Conservation (phyloP, 2,888 invertebrate species). For the Chalcis sispes region DNA sequence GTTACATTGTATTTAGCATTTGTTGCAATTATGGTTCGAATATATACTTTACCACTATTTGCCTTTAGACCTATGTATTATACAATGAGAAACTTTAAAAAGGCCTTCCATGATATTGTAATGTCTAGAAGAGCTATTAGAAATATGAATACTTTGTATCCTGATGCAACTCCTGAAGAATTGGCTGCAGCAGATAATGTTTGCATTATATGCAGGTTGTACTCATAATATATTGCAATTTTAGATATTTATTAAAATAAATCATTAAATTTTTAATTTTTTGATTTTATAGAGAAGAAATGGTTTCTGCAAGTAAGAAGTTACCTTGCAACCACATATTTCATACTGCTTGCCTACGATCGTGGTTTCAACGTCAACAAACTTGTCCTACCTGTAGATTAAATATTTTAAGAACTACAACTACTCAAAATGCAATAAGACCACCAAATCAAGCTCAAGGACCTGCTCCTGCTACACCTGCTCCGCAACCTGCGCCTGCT, state of each 20-base stretch:
- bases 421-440: constrained; percentile 61
- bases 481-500: constrained; percentile 51
- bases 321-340: constrained; percentile 99
- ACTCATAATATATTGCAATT: no score
- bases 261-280: constrained; percentile 17
- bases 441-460: constrained; percentile 72
- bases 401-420: constrained; percentile 83
- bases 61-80: constrained; percentile 99
- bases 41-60: constrained; percentile 98
- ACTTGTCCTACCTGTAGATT: constrained; percentile 99
- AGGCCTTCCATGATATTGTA: constrained; percentile 97
- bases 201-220: constrained; percentile 98
- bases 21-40: constrained; percentile 96
- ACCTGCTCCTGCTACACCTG: constrained; percentile 63
- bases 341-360: constrained; percentile 96
- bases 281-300: constrained; percentile 79
- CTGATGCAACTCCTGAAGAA: constrained; percentile 96
- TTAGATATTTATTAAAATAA: neutral
- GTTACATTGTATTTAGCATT: constrained; percentile 93
- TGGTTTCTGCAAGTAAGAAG: constrained; percentile 90
- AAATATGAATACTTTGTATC: constrained; percentile 98
- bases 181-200: constrained; percentile 95
- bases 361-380: constrained; percentile 99
- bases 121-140: constrained; percentile 96
- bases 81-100: constrained; percentile 98